A percentile compares a stretch with the other conserved stretches of the same genome.
These are phyloP conservation scores for Halichondria panicea DNA, from an alignment of 37 sponge, comb jelly and placozoan species.

Conservation along the genomic window DNA sequence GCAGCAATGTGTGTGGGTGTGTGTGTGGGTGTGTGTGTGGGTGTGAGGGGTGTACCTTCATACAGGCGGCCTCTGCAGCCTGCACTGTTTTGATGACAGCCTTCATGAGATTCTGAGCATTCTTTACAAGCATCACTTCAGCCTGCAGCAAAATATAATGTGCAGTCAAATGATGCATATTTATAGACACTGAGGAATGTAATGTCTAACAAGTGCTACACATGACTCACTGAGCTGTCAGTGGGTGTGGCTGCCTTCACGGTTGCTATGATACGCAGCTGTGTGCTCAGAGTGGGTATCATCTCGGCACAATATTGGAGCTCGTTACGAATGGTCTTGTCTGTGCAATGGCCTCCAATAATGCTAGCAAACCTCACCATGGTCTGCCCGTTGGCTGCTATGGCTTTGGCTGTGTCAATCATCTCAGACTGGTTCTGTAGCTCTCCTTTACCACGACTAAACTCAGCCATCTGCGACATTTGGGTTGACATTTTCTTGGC, in stretches of 20 bases:
- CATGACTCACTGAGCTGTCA: conserved; percentile 73
- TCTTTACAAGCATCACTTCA: conserved; percentile 84
- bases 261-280: conserved; percentile 80
- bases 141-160: conserved; percentile 43
- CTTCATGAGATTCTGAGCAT: conserved; percentile 89
- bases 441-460: conserved; percentile 48
- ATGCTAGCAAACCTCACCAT: conserved; percentile 66
- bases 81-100: conserved; percentile 80
- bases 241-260: conserved; percentile 84
- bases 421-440: conserved; percentile 75
- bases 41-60: conserved; percentile 65
- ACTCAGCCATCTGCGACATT: conserved; percentile 85
- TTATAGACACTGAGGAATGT: neutral
- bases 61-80: conserved; percentile 89
- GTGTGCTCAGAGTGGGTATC: conserved; percentile 87
- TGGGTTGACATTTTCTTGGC: conserved; percentile 88
- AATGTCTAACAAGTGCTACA: neutral
- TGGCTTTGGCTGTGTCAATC: conserved; percentile 74
- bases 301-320: conserved; percentile 79
- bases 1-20: neutral
- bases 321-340: conserved; percentile 65
- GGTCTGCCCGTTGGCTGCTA: conserved; percentile 61
- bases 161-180: too few species aligned
- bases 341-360: conserved; percentile 71
- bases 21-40: neutral